A percentile compares a stretch with the other conserved stretches of the same genome.
Conservation (phyloP, 2,113 vertebrate species). For the Sitta europaea region DNA sequence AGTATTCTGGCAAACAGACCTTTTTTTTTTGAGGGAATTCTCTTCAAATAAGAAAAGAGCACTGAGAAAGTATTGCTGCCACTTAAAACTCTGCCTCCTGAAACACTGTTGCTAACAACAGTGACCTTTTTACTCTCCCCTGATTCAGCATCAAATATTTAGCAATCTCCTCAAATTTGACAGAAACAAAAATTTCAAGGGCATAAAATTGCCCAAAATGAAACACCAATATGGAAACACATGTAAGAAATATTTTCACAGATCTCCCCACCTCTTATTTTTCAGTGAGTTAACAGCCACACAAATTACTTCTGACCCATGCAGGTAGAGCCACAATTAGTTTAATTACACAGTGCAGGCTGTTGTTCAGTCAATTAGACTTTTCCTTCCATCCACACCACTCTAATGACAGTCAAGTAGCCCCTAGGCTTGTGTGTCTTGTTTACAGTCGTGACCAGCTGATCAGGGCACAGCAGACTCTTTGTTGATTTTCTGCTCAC, state of each 20-base stretch:
- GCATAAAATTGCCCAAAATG: not conserved
- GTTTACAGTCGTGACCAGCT: not conserved
- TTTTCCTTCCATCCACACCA: slow-evolving; percentile 18
- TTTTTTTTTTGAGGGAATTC: not conserved
- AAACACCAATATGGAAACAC: not conserved
- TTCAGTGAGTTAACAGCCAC: not conserved
- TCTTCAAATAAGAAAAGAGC: not conserved
- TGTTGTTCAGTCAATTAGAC: slow-evolving; percentile 59
- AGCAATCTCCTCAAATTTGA: not conserved
- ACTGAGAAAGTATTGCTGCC: not conserved
- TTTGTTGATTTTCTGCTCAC: not conserved
- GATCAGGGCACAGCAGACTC: not conserved
- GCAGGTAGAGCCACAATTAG: slow-evolving; percentile 47
- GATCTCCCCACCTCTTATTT: not conserved
- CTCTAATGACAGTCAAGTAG: slow-evolving; percentile 39
- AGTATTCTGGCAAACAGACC: not conserved
- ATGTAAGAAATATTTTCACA: not conserved
- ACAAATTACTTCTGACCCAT: slow-evolving; percentile 14
- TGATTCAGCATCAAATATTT: not conserved
- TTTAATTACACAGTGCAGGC: slow-evolving; percentile 2
- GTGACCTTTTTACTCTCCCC: slow-evolving; percentile 12
- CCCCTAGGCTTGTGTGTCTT: not conserved
- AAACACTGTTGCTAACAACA: not conserved
- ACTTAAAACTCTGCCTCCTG: not conserved
- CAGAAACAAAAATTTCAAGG: slow-evolving; percentile 7